Evolutionary conservation across 1,140 invertebrate genomes (phyloP), one percentile per base, ranked within the genome.

Genomic region (Drosophila dunni): DNA sequence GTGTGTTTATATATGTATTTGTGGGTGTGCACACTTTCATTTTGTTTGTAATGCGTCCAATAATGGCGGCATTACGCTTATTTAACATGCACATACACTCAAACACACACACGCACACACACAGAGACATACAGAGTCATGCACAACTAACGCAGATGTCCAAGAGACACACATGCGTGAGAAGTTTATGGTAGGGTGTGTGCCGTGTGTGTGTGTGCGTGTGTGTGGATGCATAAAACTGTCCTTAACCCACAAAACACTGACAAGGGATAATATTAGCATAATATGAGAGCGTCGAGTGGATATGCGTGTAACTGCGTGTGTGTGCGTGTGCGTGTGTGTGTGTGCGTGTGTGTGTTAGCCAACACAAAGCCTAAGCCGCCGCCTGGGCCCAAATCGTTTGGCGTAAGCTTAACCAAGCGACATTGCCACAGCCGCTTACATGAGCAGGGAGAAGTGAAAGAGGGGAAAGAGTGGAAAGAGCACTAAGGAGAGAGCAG

Each of bases 61-160:
- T 89, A 89, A 89, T 89, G 88, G 84, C 82, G 78, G 84, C 80
- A 89, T 89, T 89, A 89, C 84, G 84, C 84, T 84, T 82, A 89
- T 89, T 89, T 89, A 88, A 88, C 84, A 88, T 88, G 84, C 77
- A 73, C 70, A 67, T 62, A 82, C 63, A 80, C 78, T 70, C 36
- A 44, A 56, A 75, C 36, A 44, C 44, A 57, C 60, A 54, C 0
- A 13, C 15, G 36, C 20, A 34, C 45, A 71, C 62, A 74, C 74
- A 73, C 15, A 42, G 50, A 75, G n/a, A n/a, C 51, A 40, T 44
- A 53, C 60, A 34, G 10, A 53, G 29, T 33, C 38, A 62, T 29
- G 24, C 24, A 58, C 45, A 45, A 54, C 58, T 64, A 78, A 83
- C 71, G 46, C 82, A 81, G 78, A 69, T 85, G 81, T 75, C 77